Base-by-base conservation (phyloP, 2,888 invertebrate genomes). In the Drymonia ruficornis region DNA sequence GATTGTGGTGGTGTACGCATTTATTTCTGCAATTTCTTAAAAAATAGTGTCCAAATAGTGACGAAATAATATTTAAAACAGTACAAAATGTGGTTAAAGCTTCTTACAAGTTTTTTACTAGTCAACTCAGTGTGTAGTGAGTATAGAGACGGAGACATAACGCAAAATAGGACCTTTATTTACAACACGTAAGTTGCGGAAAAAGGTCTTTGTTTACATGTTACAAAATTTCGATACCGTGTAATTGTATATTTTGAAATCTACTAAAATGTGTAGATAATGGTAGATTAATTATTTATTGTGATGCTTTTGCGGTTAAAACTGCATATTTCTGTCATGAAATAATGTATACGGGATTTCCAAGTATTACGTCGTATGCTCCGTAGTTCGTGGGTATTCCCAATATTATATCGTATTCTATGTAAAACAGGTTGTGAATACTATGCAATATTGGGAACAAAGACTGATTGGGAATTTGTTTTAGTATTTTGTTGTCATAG, bases 181-280 rank as follows among this genome's bases (percentile, higher is more conserved):
- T 87, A 86, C 54, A 70, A 80, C 49, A 78, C 63, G 89, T 89
- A 78, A 81, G 89, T 83, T 42, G 2, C 28, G 16, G 2, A 42
- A 15, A 28, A n/a, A 1, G 36, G 7, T n/a, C 28, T 8, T 11
- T 44, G 23, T 40, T 23, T 49, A 40, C 16, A n/a, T 38, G 18
- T 16, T 8, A 16, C 2, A 45, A 46, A 9, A 28, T 29, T 45
- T 28, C 45, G 43, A 43, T 19, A 43, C 7, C 18, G 8, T 13
- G 12, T 43, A 1, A 43, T 16, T 16, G 13, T 16, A 8, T 16
- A 15, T 40, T 6, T 3, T 7, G 9, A 40, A 16, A 16, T 40
- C n/a, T 36, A 36, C 9, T 36, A n/a, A 36, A 36, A 36, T 36
- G n/a, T n/a, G 36, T 11, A 36, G n/a, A n/a, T n/a, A n/a, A 11